Percentiles rank a stretch among this genome's conserved stretches.
phyloP scores from a whole-genome alignment of 1,140 invertebrate species.

The Antheraea pernyi region DNA sequence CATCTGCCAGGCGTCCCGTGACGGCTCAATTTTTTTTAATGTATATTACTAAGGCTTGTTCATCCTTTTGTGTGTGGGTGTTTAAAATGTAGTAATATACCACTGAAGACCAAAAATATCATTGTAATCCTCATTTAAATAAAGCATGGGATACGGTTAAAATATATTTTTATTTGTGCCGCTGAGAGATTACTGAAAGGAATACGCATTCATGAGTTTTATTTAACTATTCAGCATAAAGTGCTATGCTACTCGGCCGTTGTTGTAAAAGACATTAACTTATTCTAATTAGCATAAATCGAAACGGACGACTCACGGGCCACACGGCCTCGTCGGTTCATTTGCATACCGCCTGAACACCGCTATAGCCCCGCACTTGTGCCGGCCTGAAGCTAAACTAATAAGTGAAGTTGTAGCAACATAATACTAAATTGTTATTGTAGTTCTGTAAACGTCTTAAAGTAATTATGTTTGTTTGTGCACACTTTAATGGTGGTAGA shows the following conservation, averaged over 20 bases:
- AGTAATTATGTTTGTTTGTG: not conserved
- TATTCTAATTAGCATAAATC: conserved; percentile 4
- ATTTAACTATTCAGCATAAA: not conserved
- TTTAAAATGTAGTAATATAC: too few species aligned
- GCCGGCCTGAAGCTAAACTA: not conserved
- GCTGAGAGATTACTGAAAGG: not conserved
- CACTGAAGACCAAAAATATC: too few species aligned
- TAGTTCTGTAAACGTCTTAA: not conserved
- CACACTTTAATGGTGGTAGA: too few species aligned
- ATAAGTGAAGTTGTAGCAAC: not conserved
- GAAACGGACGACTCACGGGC: not conserved
- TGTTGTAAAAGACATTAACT: conserved; percentile 11
- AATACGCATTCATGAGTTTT: not conserved
- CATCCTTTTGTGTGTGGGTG: too few species aligned
- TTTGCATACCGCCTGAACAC: conserved; percentile 1
- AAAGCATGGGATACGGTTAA: too few species aligned
- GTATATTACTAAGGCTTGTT: too few species aligned
- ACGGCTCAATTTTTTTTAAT: too few species aligned
- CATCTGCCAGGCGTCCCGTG: too few species aligned
- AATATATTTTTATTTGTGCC: too few species aligned
- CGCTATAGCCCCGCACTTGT: not conserved
- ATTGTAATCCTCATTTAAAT: too few species aligned
- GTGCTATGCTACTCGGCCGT: conserved; percentile 3
- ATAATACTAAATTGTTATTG: not conserved
- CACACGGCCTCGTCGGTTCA: not conserved